These are phyloP conservation scores for Pteropus alecto DNA, from an alignment of 2,113 vertebrate species.

Conservation along the genomic window DNA sequence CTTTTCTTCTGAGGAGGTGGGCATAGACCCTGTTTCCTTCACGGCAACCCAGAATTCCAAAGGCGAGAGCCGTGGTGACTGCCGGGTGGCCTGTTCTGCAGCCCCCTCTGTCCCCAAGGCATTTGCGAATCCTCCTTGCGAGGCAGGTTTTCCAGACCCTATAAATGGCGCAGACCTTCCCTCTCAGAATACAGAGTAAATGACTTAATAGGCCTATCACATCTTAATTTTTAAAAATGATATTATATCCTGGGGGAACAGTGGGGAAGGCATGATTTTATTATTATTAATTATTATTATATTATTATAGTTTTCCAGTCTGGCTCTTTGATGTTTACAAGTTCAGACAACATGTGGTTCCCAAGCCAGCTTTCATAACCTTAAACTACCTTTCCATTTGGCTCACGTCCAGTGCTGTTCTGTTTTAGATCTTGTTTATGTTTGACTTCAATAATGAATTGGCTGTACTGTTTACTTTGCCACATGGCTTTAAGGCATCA, in stretches of 20 bases:
- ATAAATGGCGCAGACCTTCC: neutral
- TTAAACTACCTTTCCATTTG: slow-evolving; percentile 74
- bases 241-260: slow-evolving; percentile 63
- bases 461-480: slow-evolving; percentile 60
- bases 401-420: slow-evolving; percentile 47
- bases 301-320: slow-evolving; percentile 70
- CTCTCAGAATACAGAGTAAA: slow-evolving; percentile 30
- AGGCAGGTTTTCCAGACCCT: neutral
- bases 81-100: fast-evolving
- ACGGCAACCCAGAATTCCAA: neutral
- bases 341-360: slow-evolving; percentile 73
- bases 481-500: slow-evolving; percentile 39
- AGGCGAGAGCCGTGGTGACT: neutral
- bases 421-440: slow-evolving; percentile 66
- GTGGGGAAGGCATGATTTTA: slow-evolving; percentile 57
- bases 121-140: neutral
- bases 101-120: neutral
- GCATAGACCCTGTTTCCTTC: neutral
- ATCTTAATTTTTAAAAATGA: slow-evolving; percentile 65
- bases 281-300: slow-evolving; percentile 78
- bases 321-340: slow-evolving; percentile 77
- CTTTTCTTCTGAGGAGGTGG: neutral
- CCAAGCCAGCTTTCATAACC: slow-evolving; percentile 72
- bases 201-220: slow-evolving; percentile 67
- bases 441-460: slow-evolving; percentile 50